Base-by-base conservation (phyloP, 2,113 vertebrate species). In the Oophaga pumilio region DNA sequence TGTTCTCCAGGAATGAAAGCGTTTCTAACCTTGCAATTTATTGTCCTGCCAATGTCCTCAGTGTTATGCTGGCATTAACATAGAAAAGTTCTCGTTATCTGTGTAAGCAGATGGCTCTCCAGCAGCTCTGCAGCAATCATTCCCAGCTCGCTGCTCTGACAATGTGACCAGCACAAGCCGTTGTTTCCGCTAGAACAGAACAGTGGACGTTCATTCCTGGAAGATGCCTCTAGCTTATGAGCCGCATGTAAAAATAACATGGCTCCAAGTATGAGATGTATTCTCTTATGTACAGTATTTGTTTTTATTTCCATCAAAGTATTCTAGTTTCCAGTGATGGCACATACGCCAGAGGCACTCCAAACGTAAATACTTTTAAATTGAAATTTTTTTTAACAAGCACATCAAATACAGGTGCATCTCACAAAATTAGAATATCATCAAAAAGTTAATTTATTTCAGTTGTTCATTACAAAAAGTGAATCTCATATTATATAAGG, bases 61-160 rank as follows among this genome's bases (percentile, higher is more conserved):
- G 14, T 77, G 8, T 86, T 82, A 15, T 13, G n/a, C 59, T 68
- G 49, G 49, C 62, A 66, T 84, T 26, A 62, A 12, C 59, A 26
- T 66, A 66, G 49, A 50, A 73, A 62, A 56, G 64, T 62, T 53
- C 28, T 62, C n/a, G 66, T 64, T 73, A 56, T 86, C 56, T 87
- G 0, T 20, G 76, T 86, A 85, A 77, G n/a, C 9, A 11, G 88
- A 62, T 85, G 84, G 71, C 12, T 62, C 84, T 73, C 73, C 73
- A 49, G 84, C 28, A 85, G 73, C 84, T 84, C 82, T 57, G 8
- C 64, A 66, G 64, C 62, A 76, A 76, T 85, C 56, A 64, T 85
- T 85, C 73, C 56, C 57, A 85, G 26, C 33, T 85, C 84, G 26
- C 28, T 85, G 57, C 57, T 76, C 49, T 76, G 69, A 85, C 28